Evolutionary conservation across 2,113 vertebrate genomes (phyloP), one percentile per base, ranked within the genome.

Genomic region (Poecilia latipinna): DNA sequence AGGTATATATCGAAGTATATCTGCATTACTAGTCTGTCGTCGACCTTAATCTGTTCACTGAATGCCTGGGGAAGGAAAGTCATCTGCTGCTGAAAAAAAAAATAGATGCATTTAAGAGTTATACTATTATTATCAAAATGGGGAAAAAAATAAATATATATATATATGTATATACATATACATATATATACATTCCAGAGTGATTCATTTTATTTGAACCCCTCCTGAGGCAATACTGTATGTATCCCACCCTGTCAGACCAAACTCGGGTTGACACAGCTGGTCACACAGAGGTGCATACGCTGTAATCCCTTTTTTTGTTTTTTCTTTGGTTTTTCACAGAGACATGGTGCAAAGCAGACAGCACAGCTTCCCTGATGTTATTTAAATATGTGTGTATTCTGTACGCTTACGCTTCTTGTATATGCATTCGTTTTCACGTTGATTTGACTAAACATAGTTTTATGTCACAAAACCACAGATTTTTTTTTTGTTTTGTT

Each of bases 391-490:
- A 67, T 88, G 84, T 91, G 3, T 80, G 83, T 90, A 83, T 88
- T 87, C 83, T 82, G 82, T 90, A 89, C 17, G 74, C 82, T 91
- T 92, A 84, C 73, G 91, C 90, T 91, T 87, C 86, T 84, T 79
- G 74, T 88, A 79, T 88, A 79, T 61, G 70, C 85, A 82, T 91
- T 88, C 75, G 86, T 90, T 91, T 70, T 91, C 90, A 88, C 87
- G 85, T 90, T 91, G 73, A 86, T 92, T 94, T 90, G 75, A 84
- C 81, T 84, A 77, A 83, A 82, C 86, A 90, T 89, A 69, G 89
- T 91, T 90, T 93, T 90, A 91, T 92, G 91, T 93, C 93, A 90
- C 86, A 82, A 82, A 79, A 80, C 87, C 86, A 90, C 89, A 86
- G 92, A 93, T 90, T 10, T 35, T 10, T 35, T 35, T 2, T 35